Percentiles rank a stretch among this genome's conserved stretches.
Evolutionary conservation across 2,888 invertebrate genomes (phyloP).

Genomic region (Clepsis dumicolana): DNA sequence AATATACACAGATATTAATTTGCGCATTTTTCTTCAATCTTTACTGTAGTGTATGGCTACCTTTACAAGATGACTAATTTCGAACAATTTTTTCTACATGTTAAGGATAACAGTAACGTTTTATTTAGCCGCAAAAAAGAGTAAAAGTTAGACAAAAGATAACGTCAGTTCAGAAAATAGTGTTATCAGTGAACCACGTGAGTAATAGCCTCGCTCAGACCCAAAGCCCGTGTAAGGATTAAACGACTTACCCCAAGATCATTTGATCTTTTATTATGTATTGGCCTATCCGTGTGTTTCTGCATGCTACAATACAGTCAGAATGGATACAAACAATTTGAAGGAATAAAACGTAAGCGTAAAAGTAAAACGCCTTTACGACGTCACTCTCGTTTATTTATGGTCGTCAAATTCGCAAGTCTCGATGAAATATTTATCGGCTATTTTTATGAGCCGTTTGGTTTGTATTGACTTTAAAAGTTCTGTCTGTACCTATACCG

Average conservation of each 20-base stretch:
- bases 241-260: constrained; percentile 21
- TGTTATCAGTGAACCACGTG: constrained; percentile 35
- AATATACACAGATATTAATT: neutral
- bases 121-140: constrained; percentile 1
- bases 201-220: constrained; percentile 34
- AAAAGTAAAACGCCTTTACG: constrained; percentile 7
- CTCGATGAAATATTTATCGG: neutral
- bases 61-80: no score
- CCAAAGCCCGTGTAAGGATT: constrained; percentile 36
- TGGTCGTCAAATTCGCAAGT: neutral
- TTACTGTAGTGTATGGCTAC: no score
- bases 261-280: constrained; percentile 14
- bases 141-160: constrained; percentile 33
- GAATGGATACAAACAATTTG: neutral
- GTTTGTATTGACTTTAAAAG: neutral
- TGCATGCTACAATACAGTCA: neutral
- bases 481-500: neutral
- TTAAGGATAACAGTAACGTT: neutral
- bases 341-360: neutral
- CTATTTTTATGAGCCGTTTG: neutral
- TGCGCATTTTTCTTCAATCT: no score
- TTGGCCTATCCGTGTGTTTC: neutral
- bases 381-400: neutral
- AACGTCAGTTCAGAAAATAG: constrained; percentile 31
- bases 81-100: neutral